Evolutionary conservation across 2,888 invertebrate species (phyloP), one percentile per base, ranked within the genome.

Genomic region (Pristionchus exspectatus): DNA sequence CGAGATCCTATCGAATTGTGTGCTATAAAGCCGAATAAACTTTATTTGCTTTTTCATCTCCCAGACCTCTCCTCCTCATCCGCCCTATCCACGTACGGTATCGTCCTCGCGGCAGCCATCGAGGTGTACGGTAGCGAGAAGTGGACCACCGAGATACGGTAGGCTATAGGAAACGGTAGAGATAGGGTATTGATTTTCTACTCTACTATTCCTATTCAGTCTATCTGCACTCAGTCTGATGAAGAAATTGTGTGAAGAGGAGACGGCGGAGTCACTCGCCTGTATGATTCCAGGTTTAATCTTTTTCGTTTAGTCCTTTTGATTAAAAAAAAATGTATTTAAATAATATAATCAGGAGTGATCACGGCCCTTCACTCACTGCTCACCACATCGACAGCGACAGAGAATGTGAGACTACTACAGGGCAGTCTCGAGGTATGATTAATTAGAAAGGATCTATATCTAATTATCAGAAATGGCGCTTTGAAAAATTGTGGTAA

Each of bases 101-200:
- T 85, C 7, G 33, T 85, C 21, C 84, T 85, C 12, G 84, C 84
- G 1, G 84, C 84, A 21, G 14, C 30, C 21, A 56, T 85, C 33
- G 84, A 85, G 7, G 84, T 85, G 84, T 85, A 85, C 84, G 59
- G 59, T 30, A 85, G 33, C 59, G 84, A 85, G 59, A 59, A 85
- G 59, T 85, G 84, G 84, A 85, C 59, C 12, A 30, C 30, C 59
- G 84, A 85, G 30, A 85, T 85, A 30, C 56, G 84, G 84, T 85
- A 85, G 50, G 81, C 14, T 2, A 44, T n/a, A n/a, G n/a, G n/a
- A n/a, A n/a, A n/a, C n/a, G n/a, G n/a, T n/a, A n/a, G n/a, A n/a
- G n/a, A 38, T 24, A 44, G n/a, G 16, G 50, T 50, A 81, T 81
- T 7, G 81, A 81, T 27, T 72, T 81, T 50, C n/a, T 54, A 27